These are phyloP conservation scores for Cygnus olor DNA, from an alignment of 2,797 vertebrate species.

Conservation along the genomic window DNA sequence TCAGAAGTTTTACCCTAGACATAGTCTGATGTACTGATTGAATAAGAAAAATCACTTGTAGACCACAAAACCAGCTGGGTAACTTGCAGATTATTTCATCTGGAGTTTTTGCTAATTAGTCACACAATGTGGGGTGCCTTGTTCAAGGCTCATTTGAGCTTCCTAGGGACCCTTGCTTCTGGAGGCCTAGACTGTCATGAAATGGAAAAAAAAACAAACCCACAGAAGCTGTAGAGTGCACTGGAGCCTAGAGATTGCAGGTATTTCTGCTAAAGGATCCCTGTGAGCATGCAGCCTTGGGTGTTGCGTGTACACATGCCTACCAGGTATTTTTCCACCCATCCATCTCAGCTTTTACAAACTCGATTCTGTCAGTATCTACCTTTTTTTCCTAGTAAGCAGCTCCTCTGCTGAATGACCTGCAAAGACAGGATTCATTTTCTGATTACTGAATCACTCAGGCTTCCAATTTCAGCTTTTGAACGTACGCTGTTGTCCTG, in stretches of 20 bases:
- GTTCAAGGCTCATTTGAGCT: not conserved
- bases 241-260: not conserved
- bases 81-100: not conserved
- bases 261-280: not conserved
- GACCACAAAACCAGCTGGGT: not conserved
- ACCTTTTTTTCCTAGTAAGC: not conserved
- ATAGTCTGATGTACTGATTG: not conserved
- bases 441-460: conserved; percentile 26
- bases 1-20: not conserved
- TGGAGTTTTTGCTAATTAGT: not conserved
- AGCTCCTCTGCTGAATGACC: conserved; percentile 17
- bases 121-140: not conserved
- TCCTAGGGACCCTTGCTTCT: not conserved
- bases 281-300: not conserved
- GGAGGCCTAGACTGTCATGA: not conserved
- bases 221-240: not conserved
- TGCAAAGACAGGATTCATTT: conserved; percentile 50
- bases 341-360: not conserved
- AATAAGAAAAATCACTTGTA: not conserved
- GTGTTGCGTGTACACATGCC: not conserved
- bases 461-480: conserved; percentile 60
- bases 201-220: not conserved
- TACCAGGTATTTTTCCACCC: not conserved
- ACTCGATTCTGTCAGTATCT: not conserved
- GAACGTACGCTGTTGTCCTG: conserved; percentile 15